Base-by-base conservation (phyloP, 2,888 invertebrate genomes). In the Pammene fasciana region DNA sequence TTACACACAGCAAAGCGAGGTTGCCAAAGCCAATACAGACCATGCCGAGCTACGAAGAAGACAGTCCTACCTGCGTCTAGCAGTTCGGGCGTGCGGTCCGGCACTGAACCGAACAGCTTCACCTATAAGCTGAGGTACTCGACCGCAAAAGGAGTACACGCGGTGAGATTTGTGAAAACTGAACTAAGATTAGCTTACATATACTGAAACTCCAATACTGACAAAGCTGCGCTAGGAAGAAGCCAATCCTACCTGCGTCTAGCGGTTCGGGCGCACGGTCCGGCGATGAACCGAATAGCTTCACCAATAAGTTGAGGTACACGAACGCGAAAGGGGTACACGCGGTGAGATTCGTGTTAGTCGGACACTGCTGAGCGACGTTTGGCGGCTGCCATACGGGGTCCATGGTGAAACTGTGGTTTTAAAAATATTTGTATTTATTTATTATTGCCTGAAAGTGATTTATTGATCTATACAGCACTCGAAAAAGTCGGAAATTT, bases 311-410 rank as follows among this genome's bases (percentile, higher is more conserved):
- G 34, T 59, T 14, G 14, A 59, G 59, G 34, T 59, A 59, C 45
- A 59, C 45, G n/a, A 59, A 6, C n/a, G 38, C 50, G 14, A 61
- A 61, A 46, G 50, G 46, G 16, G 46, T 46, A 46, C 61, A 48
- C 8, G 50, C 46, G 36, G 46, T 61, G 38, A 50, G 61, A 7
- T 50, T 46, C 14, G 46, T 61, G 13, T 38, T 38, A 10, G 59
- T 45, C n/a, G 59, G 59, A 7, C 59, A 59, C n/a, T 10, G 59
- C n/a, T 45, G 26, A 18, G n/a, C 8, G 10, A 59, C 8, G 45
- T 59, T 59, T 0, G 26, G 26, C 26, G 59, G 59, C 45, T 59
- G 45, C 59, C 59, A 59, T 5, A 57, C 43, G 26, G 41, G 14
- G 13, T 43, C n/a, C 59, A 59, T 59, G 1, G 4, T 26, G 2